Evolutionary conservation across 2,113 vertebrate genomes (phyloP), one percentile per base, ranked within the genome.

Genomic region (Lampris incognitus): DNA sequence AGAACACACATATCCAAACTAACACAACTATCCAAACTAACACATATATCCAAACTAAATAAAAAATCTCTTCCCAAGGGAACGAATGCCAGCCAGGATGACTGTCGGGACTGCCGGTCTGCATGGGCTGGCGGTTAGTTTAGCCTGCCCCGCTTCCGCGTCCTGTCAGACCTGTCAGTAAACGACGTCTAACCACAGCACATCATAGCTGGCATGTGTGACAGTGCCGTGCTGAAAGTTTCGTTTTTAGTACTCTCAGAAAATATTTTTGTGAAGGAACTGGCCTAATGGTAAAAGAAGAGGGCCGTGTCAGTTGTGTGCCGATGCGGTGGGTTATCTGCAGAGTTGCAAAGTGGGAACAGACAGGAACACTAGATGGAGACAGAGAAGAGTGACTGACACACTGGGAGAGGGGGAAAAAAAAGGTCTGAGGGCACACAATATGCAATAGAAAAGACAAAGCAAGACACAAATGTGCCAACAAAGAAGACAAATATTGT

Each of bases 311-410:
- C 76, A 51, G 48, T 68, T 85, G 85, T 77, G 76, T 86, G 76
- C 85, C 82, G 68, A 51, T 80, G 73, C 69, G 72, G 88, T 65
- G 11, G 6, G 44, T 24, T 40, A 67, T 41, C 11, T 70, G 36
- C 71, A 58, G 72, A 13, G 57, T 75, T n/a, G 64, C 36, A 60
- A 70, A 67, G 57, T 67, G 46, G 38, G 38, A 49, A 74, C 77
- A 46, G 44, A 36, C 72, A 60, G 74, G 81, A 78, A 90, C 92
- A 91, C 92, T 91, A 92, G 92, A 89, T 93, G 92, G 90, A 92
- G 89, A 92, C 92, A 93, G 84, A 93, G 89, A 72, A 91, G 88
- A 84, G 66, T 69, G 65, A 78, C 85, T 81, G 66, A 49, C 61
- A 67, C 69, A 59, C 49, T 57, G 24, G 24, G 24, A 24, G 24